These are phyloP conservation scores for Brienomyrus longianalis DNA, from an alignment of 2,113 vertebrate genomes.

Conservation along the genomic window DNA sequence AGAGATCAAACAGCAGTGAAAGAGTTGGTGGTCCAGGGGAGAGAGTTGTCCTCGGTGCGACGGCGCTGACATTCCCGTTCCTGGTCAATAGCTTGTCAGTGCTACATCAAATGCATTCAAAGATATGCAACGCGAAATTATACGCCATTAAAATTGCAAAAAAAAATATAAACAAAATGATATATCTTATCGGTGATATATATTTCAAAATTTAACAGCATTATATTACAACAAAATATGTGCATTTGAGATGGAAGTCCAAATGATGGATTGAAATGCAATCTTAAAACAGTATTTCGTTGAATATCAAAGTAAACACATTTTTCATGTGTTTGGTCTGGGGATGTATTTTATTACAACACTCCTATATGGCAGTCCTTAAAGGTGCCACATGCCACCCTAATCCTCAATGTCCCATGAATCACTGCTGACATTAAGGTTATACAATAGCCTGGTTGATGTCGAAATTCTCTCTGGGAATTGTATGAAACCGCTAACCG, in stretches of 20 bases:
- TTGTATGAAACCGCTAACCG: not conserved
- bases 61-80: not conserved
- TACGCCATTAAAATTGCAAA: not conserved
- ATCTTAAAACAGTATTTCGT: conserved; percentile 2
- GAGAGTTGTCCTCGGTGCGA: not conserved
- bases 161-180: not conserved
- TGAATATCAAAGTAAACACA: not conserved
- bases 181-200: not conserved
- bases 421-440: not conserved
- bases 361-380: not conserved
- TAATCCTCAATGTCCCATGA: not conserved
- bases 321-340: conserved; percentile 1
- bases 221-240: not conserved
- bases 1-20: not conserved
- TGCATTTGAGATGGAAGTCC: not conserved
- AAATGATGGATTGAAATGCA: conserved; percentile 3
- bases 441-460: not conserved
- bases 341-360: not conserved
- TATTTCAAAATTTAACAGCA: not conserved
- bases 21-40: not conserved
- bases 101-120: not conserved
- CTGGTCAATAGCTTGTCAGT: not conserved
- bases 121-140: not conserved
- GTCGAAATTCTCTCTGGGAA: not conserved
- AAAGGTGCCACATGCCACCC: not conserved